Base-by-base conservation (phyloP, 2,797 vertebrate genomes). In the Fistularia commersonii region DNA sequence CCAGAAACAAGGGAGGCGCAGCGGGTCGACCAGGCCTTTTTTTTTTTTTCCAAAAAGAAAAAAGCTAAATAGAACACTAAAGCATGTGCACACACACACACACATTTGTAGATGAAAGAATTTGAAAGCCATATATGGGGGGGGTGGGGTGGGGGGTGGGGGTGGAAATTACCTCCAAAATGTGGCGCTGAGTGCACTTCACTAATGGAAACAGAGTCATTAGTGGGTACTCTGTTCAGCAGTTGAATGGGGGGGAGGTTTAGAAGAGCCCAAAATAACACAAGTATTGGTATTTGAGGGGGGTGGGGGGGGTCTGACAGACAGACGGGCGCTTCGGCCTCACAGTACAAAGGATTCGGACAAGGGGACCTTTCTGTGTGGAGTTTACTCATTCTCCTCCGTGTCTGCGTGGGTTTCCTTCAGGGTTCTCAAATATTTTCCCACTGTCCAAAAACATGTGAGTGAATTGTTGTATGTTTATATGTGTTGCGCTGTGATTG, bases 101-200 rank as follows among this genome's bases (percentile, higher is more conserved):
- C 46, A 34, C 33, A 10, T 32, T 10, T n/a, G n/a, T n/a, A n/a
- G n/a, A n/a, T n/a, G n/a, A n/a, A n/a, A n/a, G n/a, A n/a, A n/a
- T n/a, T n/a, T n/a, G n/a, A n/a, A n/a, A n/a, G n/a, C 6, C 6
- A 8, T 35, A 8, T 6, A 32, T 15, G 48, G 31, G 59, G 15
- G 50, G 14, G 41, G 40, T 43, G 23, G 10, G 43, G 15, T 35
- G 47, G 42, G 36, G 14, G 11, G 31, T 38, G 45, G 51, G 49
- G 53, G 75, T 76, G 79, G 81, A 86, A 81, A 83, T 86, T 77
- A 79, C 69, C 68, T 62, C 36, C 56, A 67, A 56, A 82, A 79
- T 77, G 58, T 61, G 61, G 61, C 67, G 72, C 63, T 77, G 73
- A 82, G 64, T 63, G 64, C 57, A 76, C 69, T 79, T 81, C 57